Base-by-base conservation (phyloP, 2,888 invertebrate species). In the Dichetophora obliterata region DNA sequence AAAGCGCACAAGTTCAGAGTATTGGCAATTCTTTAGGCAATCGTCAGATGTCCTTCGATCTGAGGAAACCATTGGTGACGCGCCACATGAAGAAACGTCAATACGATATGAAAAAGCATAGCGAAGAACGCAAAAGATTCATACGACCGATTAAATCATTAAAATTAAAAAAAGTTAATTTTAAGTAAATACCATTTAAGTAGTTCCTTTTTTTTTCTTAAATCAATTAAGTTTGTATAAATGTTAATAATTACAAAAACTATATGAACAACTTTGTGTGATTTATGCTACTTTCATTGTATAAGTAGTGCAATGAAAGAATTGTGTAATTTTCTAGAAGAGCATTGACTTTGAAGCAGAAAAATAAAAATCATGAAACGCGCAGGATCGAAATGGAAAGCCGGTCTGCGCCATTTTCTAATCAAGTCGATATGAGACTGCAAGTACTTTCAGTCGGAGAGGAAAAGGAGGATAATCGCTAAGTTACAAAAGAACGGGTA, bases 11-110 rank as follows among this genome's bases (percentile, higher is more conserved):
- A 59, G 85, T 88, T 0, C 89, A 90, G 50, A 87, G 90, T 87
- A 84, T 93, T 84, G 84, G 92, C 80, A 90, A 94, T 82, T 90
- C 94, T 0, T 88, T 92, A 14, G 94, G 96, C 61, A 95, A 94
- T 86, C 91, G 93, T 73, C 94, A 95, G 90, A 95, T 96, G 94
- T 94, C 93, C 24, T 96, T 96, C 84, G 91, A 91, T 4, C 91
- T 93, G 83, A 90, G 91, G 81, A 91, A 91, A 80, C 91, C 91
- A 79, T 1, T 14, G 0, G 76, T 82, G 0, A 92, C 91, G 80
- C 88, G 90, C 19, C 90, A 92, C 78, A 90, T 89, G 0, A 91
- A 91, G 52, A 91, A 90, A 80, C 90, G 91, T 24, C 92, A 92
- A 81, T 92, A 92, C 82, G 92, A 91, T 85, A 88, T 91, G 83